Base-by-base conservation (phyloP, 2,113 vertebrate species). In the Epinephelus fuscoguttatus region DNA sequence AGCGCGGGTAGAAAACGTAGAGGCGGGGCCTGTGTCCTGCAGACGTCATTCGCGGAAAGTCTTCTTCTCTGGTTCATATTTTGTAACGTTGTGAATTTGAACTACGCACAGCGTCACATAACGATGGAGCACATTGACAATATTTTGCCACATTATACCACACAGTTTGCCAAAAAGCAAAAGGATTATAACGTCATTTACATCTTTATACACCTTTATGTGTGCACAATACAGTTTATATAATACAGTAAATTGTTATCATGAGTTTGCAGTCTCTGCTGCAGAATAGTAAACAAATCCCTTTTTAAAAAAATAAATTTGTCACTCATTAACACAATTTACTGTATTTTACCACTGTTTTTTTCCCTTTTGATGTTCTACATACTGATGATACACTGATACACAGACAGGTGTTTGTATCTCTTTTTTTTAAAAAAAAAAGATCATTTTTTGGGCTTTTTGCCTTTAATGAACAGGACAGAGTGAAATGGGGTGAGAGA, bases 41-140 rank as follows among this genome's bases (percentile, higher is more conserved):
- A 1, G 57, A 75, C 30, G 49, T 83, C 56, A 87, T 77, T 78
- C 1, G 47, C 60, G 21, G 4, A 23, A 14, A 60, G 8, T 91
- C 86, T 91, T 92, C 86, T 88, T 91, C 84, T 53, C 7, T 70
- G 71, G 45, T 53, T 33, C 13, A 37, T 78, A 21, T 55, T 78
- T 50, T 30, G 37, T 4, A 23, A 68, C n/a, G 15, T 7, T 30
- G 21, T 4, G 50, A 25, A 15, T 13, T 19, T 3, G 1, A 78
- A n/a, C 55, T 1, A 2, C 60, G 8, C 4, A 66, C 25, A 80
- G 84, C 75, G 77, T 78, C 76, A 1, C 4, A 0, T 0, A 33
- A 30, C 0, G 14, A 47, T 21, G 12, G 12, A 17, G 13, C 8
- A 37, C 3, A 7, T 50, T 50, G n/a, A 30, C 17, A 33, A 19